Evolutionary conservation across 2,888 invertebrate species (phyloP), one percentile per base, ranked within the genome.

Genomic region (Brachypalpus laphriformis): DNA sequence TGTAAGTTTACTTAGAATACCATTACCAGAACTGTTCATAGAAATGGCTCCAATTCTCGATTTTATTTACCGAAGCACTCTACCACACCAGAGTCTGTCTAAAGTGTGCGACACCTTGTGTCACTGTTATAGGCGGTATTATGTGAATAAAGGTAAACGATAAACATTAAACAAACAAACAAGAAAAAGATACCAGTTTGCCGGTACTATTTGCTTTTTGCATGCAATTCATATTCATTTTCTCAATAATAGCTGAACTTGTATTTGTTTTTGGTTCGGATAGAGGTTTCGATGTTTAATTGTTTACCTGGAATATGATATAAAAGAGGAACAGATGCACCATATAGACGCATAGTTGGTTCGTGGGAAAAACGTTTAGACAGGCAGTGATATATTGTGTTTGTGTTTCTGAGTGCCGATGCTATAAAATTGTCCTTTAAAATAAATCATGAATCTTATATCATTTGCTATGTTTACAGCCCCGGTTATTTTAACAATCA

Each of bases 51-150:
- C 22, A 66, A 66, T 66, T 66, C 37, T 6, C n/a, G 22, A 25
- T 9, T 66, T 25, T 66, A 25, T 66, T 66, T 37, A 28, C 51
- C 37, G 7, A 22, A 34, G 25, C 51, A 66, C 66, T 66, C 22
- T 51, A 37, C 14, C 37, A 18, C 16, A 25, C 45, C 20, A 28
- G 7, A 16, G 16, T 8, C 18, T 20, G 57, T 57, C 42, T 18
- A 49, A 49, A 66, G 16, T 25, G 37, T 51, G 34, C 37, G 66
- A 66, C 51, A 51, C 37, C 66, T 66, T 51, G 14, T 63, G 34
- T 51, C 49, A 37, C 42, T 61, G 42, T 14, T 45, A 28, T 28
- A 42, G 42, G 7, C 40, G 37, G 57, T 28, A 20, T 40, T 59
- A 14, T 42, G 61, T 16, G 25, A 42, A 40, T 40, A 3, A 49